Base-by-base conservation (phyloP, 2,113 vertebrate species). In the Tamias sibiricus region DNA sequence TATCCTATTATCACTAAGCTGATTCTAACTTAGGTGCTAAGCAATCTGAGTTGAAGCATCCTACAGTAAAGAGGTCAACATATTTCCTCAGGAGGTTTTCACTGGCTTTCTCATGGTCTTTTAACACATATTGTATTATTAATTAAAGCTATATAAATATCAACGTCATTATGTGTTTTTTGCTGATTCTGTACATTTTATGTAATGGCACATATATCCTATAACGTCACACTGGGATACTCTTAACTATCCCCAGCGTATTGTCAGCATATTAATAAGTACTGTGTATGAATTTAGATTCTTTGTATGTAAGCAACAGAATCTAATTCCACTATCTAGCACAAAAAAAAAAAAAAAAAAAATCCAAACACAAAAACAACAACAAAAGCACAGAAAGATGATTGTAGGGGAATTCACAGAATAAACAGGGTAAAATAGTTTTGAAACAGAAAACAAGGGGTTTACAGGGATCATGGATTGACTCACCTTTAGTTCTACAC, bases 11-110 rank as follows among this genome's bases (percentile, higher is more conserved):
- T 95, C 89, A 89, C 88, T 66, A 87, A 75, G n/a, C 57, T 96
- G 72, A 95, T 96, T 97, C 95, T 81, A 97, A 97, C 82, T 40
- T 87, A 88, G 88, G 87, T 96, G 74, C 83, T 93, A 85, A 97
- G 80, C 59, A 95, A 87, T 91, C 68, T 54, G 40, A 49, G 1
- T 81, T 59, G 42, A 77, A 94, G 75, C 32, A 80, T 92, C 81
- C 66, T 90, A 26, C 22, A 30, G 24, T 76, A 95, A 82, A 94
- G 57, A 37, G 79, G 71, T 79, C 44, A 52, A 32, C 64, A 0
- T 2, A 42, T 26, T 95, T 75, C 62, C 16, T 91, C 44, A 28
- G n/a, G 24, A 85, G 26, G 6, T 0, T 91, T 37, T 92, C 54
- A 44, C 2, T 64, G 81, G 24, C 30, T 68, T 95, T 96, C 32